Evolutionary conservation across 2,888 invertebrate genomes (phyloP).

Genomic region (Disparrhopalites patrizii): DNA sequence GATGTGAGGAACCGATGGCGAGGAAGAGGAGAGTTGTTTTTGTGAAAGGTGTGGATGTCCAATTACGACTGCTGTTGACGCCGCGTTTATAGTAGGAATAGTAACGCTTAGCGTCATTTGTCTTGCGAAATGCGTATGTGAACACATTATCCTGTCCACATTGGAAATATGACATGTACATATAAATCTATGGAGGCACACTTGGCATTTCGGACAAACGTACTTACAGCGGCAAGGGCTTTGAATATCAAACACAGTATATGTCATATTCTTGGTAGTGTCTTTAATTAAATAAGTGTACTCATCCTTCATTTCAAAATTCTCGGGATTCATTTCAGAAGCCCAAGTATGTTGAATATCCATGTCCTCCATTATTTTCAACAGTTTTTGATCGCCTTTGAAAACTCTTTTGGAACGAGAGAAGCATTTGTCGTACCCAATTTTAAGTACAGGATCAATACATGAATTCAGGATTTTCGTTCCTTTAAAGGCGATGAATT

Average conservation of each 20-base stretch:
- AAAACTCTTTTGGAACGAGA: conserved; percentile 40
- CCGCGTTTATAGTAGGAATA: not conserved
- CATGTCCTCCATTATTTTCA: conserved; percentile 32
- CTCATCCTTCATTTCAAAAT: not conserved
- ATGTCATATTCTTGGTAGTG: conserved; percentile 9
- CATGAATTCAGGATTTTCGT: conserved; percentile 35
- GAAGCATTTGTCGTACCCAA: conserved; percentile 47
- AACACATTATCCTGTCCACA: conserved; percentile 32
- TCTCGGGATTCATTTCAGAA: not conserved
- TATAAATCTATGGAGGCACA: conserved; percentile 41
- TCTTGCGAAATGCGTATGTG: conserved; percentile 38
- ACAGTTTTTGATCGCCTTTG: conserved; percentile 45
- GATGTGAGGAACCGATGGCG: too few relatives aligned
- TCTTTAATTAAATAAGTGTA: conserved; percentile 12
- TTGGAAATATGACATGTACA: conserved; percentile 36
- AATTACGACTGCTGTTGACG: too few relatives aligned
- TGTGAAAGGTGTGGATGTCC: too few relatives aligned
- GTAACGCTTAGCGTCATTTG: conserved; percentile 12
- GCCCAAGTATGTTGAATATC: conserved; percentile 24
- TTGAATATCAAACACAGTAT: conserved; percentile 31
- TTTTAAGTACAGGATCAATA: conserved; percentile 45
- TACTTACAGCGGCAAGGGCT: conserved; percentile 40
- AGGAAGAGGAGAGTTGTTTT: too few relatives aligned
- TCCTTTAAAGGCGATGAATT: conserved; percentile 47
- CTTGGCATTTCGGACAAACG: conserved; percentile 33